Evolutionary conservation across 1,140 invertebrate genomes (phyloP).

Genomic region (Lordiphosa clarofinis): DNA sequence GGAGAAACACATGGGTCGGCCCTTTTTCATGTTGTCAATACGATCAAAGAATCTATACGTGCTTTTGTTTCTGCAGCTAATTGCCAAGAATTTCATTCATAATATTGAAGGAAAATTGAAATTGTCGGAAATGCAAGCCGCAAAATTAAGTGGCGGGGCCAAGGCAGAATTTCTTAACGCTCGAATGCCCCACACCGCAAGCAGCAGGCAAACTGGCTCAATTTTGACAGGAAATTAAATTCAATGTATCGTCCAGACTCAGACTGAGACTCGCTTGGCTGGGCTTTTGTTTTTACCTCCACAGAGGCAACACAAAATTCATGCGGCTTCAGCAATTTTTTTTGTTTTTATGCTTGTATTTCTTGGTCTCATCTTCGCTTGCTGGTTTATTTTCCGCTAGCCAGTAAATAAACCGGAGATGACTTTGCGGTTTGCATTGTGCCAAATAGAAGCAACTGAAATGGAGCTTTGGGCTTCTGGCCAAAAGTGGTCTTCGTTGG

Average conservation of each 20-base stretch:
- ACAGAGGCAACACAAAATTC: constrained; percentile 43
- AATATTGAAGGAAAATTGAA: constrained; percentile 37
- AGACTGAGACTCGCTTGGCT: constrained; percentile 26
- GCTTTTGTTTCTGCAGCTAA: constrained; percentile 31
- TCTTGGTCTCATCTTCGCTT: constrained; percentile 53
- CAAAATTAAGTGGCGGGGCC: constrained; percentile 68
- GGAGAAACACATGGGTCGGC: constrained; percentile 24
- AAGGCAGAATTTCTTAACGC: constrained; percentile 57
- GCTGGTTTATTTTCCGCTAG: constrained; percentile 58
- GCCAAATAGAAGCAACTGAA: constrained; percentile 55
- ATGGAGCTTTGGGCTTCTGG: constrained; percentile 18
- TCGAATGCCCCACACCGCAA: constrained; percentile 57
- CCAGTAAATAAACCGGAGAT: constrained; percentile 79
- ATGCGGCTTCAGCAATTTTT: constrained; percentile 64
- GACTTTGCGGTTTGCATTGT: constrained; percentile 75
- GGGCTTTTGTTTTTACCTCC: constrained; percentile 58
- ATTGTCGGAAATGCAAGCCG: constrained; percentile 62
- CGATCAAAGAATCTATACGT: constrained; percentile 2
- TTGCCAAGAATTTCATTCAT: constrained; percentile 70
- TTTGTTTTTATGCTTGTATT: constrained; percentile 31
- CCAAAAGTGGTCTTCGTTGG: constrained; percentile 19
- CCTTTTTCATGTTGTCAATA: constrained; percentile 8
- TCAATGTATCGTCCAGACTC: constrained; percentile 63
- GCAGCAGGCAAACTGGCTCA: constrained; percentile 38
- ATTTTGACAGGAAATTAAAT: constrained; percentile 78